Conservation (phyloP, 1,140 invertebrate genomes). For the Ceratina japonica region DNA sequence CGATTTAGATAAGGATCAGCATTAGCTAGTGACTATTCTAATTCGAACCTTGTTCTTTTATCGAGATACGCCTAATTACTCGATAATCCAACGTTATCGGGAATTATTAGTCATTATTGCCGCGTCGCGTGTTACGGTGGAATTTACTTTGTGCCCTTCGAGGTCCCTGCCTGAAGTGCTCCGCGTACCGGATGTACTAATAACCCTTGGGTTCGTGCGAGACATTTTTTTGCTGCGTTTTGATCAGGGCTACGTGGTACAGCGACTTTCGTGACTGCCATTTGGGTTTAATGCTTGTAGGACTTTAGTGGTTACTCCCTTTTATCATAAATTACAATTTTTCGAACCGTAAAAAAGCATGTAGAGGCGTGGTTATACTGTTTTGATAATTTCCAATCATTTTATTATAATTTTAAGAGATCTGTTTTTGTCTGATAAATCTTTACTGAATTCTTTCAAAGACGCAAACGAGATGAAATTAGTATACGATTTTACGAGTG, state of each 20-base stretch:
- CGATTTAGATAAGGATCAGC: slow-evolving; percentile 44
- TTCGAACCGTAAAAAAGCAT: no score
- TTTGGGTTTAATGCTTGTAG: no score
- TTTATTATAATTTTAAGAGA: no score
- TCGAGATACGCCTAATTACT: slow-evolving; percentile 46
- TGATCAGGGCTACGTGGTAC: background rate
- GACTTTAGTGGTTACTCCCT: no score
- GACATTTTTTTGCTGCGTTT: background rate
- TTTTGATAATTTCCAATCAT: no score
- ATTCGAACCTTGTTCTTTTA: slow-evolving; percentile 33
- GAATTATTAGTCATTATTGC: slow-evolving; percentile 55
- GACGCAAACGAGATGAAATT: slow-evolving; percentile 10
- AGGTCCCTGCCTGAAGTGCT: background rate
- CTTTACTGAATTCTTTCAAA: background rate
- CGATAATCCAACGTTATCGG: slow-evolving; percentile 56
- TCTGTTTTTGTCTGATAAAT: background rate
- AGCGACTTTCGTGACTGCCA: no score
- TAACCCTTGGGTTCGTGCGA: background rate
- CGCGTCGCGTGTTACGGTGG: slow-evolving; percentile 46
- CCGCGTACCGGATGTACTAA: background rate
- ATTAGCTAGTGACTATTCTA: slow-evolving; percentile 44
- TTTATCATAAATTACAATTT: no score
- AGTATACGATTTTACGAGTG: slow-evolving; percentile 26
- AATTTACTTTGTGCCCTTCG: slow-evolving; percentile 11
- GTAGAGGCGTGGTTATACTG: no score